These are phyloP conservation scores for Pseudopipra pipra DNA, from an alignment of 2,113 vertebrate genomes.

Conservation along the genomic window DNA sequence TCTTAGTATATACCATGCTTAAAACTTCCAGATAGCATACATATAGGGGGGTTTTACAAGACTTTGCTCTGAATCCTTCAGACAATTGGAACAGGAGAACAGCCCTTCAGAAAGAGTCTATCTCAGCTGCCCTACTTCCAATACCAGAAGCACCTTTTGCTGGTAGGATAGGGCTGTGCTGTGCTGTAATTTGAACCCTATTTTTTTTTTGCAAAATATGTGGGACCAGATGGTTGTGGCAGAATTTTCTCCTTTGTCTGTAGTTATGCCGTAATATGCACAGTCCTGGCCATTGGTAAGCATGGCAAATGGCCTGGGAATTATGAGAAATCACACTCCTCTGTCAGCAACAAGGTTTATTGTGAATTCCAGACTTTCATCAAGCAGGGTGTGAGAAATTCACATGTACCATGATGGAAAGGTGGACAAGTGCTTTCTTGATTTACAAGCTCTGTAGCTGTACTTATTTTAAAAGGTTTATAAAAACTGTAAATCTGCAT, in stretches of 20 bases:
- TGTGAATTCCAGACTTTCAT: not conserved
- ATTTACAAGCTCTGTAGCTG: not conserved
- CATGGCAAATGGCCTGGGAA: not conserved
- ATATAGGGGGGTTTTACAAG: not conserved
- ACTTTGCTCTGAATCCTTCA: not conserved
- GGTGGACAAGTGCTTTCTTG: not conserved
- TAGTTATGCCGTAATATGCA: not conserved
- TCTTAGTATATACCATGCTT: not conserved
- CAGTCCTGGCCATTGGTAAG: not conserved
- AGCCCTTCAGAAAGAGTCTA: not conserved
- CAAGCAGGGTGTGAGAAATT: not conserved
- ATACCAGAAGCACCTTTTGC: not conserved
- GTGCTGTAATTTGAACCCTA: not conserved
- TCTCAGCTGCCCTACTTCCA: not conserved
- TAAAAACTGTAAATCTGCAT: not conserved
- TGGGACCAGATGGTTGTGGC: not conserved
- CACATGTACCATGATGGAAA: fast-evolving
- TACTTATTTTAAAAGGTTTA: not conserved
- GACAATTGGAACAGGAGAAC: not conserved
- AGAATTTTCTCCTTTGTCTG: not conserved
- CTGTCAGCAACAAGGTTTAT: not conserved
- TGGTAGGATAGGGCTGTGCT: not conserved
- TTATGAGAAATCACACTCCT: not conserved
- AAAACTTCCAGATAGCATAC: not conserved
- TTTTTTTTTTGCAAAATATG: not conserved